phyloP scores from a whole-genome alignment of 2,113 vertebrate genomes.

The Ariopsis seemanni region DNA sequence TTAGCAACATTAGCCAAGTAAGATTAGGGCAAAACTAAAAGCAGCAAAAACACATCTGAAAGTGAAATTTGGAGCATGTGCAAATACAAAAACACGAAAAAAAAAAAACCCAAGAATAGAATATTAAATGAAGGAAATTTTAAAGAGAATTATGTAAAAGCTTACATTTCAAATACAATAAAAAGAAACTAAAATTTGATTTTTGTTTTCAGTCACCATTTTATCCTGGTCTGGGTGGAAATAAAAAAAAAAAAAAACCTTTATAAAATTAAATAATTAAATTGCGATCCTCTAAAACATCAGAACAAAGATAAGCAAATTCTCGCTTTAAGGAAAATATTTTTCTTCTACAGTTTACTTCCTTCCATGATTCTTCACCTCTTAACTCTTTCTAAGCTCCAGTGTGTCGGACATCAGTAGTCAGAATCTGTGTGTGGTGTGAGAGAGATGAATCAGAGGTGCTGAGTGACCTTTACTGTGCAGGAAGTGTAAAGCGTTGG shows the following conservation, averaged over 20 bases:
- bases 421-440: not conserved
- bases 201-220: not conserved
- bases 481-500: slow-evolving; percentile 91
- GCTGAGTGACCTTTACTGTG: slow-evolving; percentile 88
- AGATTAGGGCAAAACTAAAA: not conserved
- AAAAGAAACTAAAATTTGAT: not conserved
- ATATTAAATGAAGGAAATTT: not conserved
- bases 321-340: not conserved
- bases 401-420: not conserved
- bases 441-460: not conserved
- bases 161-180: not conserved
- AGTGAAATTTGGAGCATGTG: not conserved
- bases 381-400: not conserved
- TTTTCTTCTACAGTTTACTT: not conserved
- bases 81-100: not conserved
- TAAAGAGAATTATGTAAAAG: not conserved
- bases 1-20: not conserved
- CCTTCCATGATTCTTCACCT: not conserved
- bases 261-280: not conserved
- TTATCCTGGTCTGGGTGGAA: not conserved
- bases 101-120: not conserved
- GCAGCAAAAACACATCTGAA: not conserved
- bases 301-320: not conserved
- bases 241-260: not conserved
- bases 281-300: not conserved